phyloP scores from a whole-genome alignment of 2,888 invertebrate genomes.

The Kryphioiulus occultus region DNA sequence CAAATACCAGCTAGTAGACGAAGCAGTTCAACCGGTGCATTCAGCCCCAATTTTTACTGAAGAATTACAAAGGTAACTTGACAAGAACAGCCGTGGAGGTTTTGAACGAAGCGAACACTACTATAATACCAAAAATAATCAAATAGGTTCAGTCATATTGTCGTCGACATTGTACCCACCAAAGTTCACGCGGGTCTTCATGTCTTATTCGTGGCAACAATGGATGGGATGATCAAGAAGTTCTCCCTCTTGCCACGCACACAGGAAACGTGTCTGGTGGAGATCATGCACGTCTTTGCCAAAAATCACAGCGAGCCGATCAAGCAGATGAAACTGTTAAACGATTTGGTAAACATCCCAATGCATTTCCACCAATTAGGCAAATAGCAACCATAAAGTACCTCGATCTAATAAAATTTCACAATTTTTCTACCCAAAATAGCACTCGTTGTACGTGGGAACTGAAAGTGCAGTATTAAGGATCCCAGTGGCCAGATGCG shows the following conservation, averaged over 20 bases:
- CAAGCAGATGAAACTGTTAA: slow-evolving; percentile 70
- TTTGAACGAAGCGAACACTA: slow-evolving; percentile 20
- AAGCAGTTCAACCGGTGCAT: slow-evolving; percentile 79
- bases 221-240: slow-evolving; percentile 78
- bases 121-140: not conserved
- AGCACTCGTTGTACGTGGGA: slow-evolving; percentile 80
- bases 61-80: slow-evolving; percentile 68
- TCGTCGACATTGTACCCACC: slow-evolving; percentile 80
- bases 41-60: slow-evolving; percentile 74
- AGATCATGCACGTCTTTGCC: slow-evolving; percentile 78
- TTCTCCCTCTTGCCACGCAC: slow-evolving; percentile 76
- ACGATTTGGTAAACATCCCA: slow-evolving; percentile 20
- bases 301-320: slow-evolving; percentile 68
- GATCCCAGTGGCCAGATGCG: slow-evolving; percentile 80
- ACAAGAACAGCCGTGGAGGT: not conserved
- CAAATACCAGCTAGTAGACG: slow-evolving; percentile 86
- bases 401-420: not conserved
- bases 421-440: not conserved
- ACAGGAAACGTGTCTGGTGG: slow-evolving; percentile 81
- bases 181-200: slow-evolving; percentile 73
- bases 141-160: slow-evolving; percentile 66
- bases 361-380: slow-evolving; percentile 43
- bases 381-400: too few relatives aligned
- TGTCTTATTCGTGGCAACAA: slow-evolving; percentile 82
- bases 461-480: slow-evolving; percentile 74